Evolutionary conservation across 2,113 vertebrate species (phyloP).

Genomic region (Phalacrocorax carbo): DNA sequence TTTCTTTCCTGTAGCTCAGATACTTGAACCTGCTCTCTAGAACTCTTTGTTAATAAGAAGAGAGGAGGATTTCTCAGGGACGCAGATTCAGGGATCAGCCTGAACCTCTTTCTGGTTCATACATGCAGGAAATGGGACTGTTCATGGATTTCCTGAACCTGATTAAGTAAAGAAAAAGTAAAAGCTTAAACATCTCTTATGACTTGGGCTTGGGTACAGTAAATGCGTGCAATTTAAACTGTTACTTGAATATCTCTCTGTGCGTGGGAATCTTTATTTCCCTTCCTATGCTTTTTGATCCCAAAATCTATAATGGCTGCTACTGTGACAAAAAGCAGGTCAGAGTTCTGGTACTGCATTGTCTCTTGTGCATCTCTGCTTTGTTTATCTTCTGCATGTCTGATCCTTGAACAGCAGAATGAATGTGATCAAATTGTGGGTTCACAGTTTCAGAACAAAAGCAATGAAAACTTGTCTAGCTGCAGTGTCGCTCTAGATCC

Average conservation of each 20-base stretch:
- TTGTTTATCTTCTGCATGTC: slow-evolving; percentile 17
- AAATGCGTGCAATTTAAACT: neutral
- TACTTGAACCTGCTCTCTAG: neutral
- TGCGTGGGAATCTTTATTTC: neutral
- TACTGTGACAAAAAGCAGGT: neutral
- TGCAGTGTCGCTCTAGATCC: neutral
- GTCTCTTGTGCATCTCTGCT: neutral
- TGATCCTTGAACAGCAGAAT: neutral
- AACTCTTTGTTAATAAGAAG: neutral
- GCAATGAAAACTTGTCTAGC: neutral
- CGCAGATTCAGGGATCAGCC: neutral
- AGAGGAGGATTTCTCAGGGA: neutral
- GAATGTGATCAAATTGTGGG: neutral
- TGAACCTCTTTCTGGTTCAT: neutral
- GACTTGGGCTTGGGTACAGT: neutral
- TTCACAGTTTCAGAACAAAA: neutral
- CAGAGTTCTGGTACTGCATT: neutral
- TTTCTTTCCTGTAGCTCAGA: neutral
- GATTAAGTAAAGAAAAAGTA: neutral
- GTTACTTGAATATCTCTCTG: neutral
- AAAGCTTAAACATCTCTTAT: neutral
- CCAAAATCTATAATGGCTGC: neutral
- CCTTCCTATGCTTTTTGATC: neutral
- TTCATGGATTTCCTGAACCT: neutral
- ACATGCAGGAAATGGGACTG: neutral